Conservation (phyloP, 2,797 vertebrate genomes). For the Onychomys arenicola region DNA sequence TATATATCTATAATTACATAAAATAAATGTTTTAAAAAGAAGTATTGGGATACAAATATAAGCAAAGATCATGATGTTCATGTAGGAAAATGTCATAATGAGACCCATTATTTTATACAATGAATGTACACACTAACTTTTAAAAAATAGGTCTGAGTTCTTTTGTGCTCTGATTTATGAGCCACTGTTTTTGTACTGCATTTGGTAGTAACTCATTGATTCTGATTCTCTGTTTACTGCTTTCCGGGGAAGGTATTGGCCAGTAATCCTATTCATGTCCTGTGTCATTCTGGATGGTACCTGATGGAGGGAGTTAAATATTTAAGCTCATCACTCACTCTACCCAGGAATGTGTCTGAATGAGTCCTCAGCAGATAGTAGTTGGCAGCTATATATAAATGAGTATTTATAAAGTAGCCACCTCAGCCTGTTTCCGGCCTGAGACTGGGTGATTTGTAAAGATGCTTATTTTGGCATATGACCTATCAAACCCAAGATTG, state of each 20-base stretch:
- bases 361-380: background rate
- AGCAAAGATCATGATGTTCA: background rate
- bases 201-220: background rate
- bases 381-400: background rate
- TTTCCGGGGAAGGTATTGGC: background rate
- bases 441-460: background rate
- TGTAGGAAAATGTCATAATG: background rate
- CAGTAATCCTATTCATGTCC: background rate
- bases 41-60: too few species aligned
- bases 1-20: background rate
- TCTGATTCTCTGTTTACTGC: background rate
- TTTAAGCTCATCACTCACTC: background rate
- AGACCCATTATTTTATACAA: background rate
- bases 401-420: background rate
- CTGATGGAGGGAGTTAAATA: background rate
- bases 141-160: background rate
- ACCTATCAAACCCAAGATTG: background rate
- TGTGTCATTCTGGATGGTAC: background rate
- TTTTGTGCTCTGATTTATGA: background rate
- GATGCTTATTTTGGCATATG: background rate
- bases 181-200: background rate
- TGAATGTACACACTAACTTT: too few species aligned
- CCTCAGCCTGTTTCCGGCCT: background rate
- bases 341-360: background rate
- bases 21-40: background rate